These are phyloP conservation scores for cat (Felis catus) DNA, from an alignment of 2,113 vertebrate genomes.

Conservation along the genomic window DNA sequence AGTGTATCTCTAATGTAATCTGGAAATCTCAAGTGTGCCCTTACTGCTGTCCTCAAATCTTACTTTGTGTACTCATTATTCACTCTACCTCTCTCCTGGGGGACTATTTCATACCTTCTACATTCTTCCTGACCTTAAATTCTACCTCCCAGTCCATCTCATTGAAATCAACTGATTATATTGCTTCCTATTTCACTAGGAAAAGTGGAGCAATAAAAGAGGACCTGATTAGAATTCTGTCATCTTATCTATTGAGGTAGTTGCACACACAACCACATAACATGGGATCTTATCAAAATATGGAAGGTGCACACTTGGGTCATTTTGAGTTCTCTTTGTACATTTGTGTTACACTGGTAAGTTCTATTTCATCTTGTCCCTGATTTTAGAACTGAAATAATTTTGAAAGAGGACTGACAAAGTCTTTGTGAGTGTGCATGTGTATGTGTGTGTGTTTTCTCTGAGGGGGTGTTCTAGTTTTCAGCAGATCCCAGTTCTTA, in stretches of 20 bases:
- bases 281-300: neutral
- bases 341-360: neutral
- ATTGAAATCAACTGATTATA: neutral
- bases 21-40: neutral
- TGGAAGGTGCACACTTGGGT: neutral
- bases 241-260: accelerated
- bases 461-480: neutral
- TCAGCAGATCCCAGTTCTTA: neutral
- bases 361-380: neutral
- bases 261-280: neutral
- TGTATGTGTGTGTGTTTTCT: neutral
- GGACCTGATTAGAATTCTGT: neutral
- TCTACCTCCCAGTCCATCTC: neutral
- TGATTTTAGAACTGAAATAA: neutral
- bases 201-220: neutral
- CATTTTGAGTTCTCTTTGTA: neutral
- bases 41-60: neutral
- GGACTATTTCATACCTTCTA: neutral
- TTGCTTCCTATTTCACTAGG: neutral
- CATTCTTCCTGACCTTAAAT: neutral
- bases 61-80: neutral
- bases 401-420: neutral
- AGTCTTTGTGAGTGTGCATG: neutral
- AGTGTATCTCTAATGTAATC: neutral
- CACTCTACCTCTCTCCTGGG: neutral